Conservation (phyloP, 2,113 vertebrate species). For the Oncorhynchus kisutch region DNA sequence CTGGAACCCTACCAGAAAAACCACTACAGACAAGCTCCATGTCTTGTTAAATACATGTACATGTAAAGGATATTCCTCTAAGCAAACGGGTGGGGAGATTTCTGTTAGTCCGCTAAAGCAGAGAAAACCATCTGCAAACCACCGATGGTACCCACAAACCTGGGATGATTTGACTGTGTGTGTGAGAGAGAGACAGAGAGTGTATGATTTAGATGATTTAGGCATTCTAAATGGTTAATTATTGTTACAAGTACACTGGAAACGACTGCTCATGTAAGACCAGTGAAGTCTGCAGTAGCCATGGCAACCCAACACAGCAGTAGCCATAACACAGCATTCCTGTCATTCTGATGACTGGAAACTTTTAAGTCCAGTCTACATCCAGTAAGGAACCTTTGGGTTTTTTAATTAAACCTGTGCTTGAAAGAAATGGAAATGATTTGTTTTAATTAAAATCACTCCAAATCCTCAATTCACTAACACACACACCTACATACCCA, state of each 20-base stretch:
- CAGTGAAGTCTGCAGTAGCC: conserved; percentile 20
- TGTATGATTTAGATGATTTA: not conserved
- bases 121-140: conserved; percentile 14
- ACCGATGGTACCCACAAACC: not conserved
- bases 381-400: conserved; percentile 14
- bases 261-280: not conserved
- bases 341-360: conserved; percentile 39
- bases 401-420: conserved; percentile 26
- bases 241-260: conserved; percentile 8
- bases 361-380: conserved; percentile 22
- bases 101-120: conserved; percentile 25
- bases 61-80: conserved; percentile 10
- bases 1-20: not conserved
- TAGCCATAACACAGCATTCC: conserved; percentile 35
- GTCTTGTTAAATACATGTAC: conserved; percentile 32
- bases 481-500: not conserved
- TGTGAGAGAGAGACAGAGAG: too few species aligned
- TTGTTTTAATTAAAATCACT: conserved; percentile 53
- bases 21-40: not conserved
- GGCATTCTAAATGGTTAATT: not conserved
- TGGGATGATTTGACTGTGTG: not conserved
- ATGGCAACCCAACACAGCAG: conserved; percentile 19
- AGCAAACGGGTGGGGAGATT: conserved; percentile 1
- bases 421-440: conserved; percentile 67
- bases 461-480: conserved; percentile 38